Base-by-base conservation (phyloP, 2,888 invertebrate genomes). In the Melanophora roralis region DNA sequence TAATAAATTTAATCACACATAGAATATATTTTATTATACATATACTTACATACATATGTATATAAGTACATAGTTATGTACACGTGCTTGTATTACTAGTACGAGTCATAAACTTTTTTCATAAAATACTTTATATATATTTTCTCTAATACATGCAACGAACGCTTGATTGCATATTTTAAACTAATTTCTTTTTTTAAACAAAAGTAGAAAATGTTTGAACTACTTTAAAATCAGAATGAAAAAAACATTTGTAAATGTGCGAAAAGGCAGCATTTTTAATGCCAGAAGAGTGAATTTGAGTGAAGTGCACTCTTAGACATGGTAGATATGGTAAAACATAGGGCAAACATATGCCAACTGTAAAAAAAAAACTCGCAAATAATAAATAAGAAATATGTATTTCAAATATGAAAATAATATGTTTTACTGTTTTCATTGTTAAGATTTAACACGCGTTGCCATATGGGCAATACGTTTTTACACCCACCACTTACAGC, bases 81-180 rank as follows among this genome's bases (percentile, higher is more conserved):
- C 67, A 36, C 49, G 49, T 57, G 51, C 19, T 32, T 38, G 49
- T 51, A 62, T 49, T 27, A 27, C 27, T 27, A 27, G 64, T 12
- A 36, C 3, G 53, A 43, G 34, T n/a, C 7, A 38, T 16, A 9
- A 60, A 73, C 74, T 72, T 78, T 74, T 73, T 34, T 62, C 67
- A 78, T 73, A 57, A 59, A 51, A 55, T 36, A 38, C 23, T 45
- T 40, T 55, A 8, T 8, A 6, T 34, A 14, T 45, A 21, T 47
- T 64, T 69, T 51, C 40, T 71, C 12, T 60, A 16, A 34, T 23
- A 64, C 67, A 72, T 34, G 45, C 51, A 73, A 79, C 76, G 78
- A 73, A 79, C 76, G 78, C 75, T 68, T 82, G 75, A 82, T 83
- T 83, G 83, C 81, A 83, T 83, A 82, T 83, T 82, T 76, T 76